Base-by-base conservation (phyloP, 2,113 vertebrate genomes). In the Peromyscus maniculatus region DNA sequence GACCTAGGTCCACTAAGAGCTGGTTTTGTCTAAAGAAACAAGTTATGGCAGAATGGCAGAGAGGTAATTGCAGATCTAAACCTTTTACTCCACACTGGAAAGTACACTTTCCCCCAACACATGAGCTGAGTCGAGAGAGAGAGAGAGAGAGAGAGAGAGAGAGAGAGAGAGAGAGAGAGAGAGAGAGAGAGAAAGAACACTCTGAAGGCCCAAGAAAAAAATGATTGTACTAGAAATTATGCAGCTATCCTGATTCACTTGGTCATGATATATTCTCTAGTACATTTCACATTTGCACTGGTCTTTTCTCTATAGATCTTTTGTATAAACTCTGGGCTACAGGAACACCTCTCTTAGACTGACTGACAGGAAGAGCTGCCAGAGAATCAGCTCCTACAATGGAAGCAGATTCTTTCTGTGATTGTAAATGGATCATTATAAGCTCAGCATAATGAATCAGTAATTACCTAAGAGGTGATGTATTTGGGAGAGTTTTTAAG, bases 401-500 rank as follows among this genome's bases (percentile, higher is more conserved):
- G 82, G 95, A 52, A 80, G 66, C 75, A 93, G 96, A 98, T 97
- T 97, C 93, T 96, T 95, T 88, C 86, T 84, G 21, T 91, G 95
- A 97, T 77, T 95, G 94, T 91, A 98, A 98, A 98, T 93, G 91
- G 79, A 98, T 97, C 96, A 78, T 97, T 86, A 97, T 91, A 98
- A 98, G 98, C 94, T 97, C 36, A 1, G 86, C 5, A 69, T 98
- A 98, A 98, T 98, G 97, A 98, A 98, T 96, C 97, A 96, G 95
- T 98, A 98, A 98, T 98, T 98, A 98, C 95, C 97, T 97, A 97
- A 97, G 97, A 97, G 92, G 91, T 98, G 97, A 98, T 97, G 97
- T 94, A 97, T 97, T 97, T 69, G 91, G 89, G 52, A 94, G 96
- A 84, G 95, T 97, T 98, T 91, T 95, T 87, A 96, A 92, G 91